Percentiles rank a stretch among this genome's conserved stretches.
Evolutionary conservation across 2,113 vertebrate genomes (phyloP).

Genomic region (Amblyornis subalaris): DNA sequence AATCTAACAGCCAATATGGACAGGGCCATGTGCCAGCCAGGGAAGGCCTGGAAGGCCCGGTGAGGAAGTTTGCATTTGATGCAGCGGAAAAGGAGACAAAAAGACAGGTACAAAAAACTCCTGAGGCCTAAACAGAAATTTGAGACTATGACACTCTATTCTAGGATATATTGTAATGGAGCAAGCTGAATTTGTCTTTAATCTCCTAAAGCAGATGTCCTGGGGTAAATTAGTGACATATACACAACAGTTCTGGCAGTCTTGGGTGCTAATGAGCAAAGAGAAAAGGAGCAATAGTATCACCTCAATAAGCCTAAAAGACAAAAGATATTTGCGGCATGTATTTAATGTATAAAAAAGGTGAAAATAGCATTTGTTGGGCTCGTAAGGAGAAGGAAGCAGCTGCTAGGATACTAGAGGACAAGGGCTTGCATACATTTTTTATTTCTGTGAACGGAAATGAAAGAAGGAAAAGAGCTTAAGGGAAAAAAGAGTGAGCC

Average conservation of each 20-base stretch:
- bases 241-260: not conserved
- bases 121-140: not conserved
- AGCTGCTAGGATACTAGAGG: not conserved
- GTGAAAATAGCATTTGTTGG: not conserved
- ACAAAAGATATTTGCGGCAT: not conserved
- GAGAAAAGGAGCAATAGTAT: not conserved
- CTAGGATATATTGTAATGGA: not conserved
- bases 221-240: not conserved
- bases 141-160: not conserved
- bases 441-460: not conserved
- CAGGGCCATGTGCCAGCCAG: accelerated
- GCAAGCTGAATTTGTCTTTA: not conserved
- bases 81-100: slow-evolving; percentile 4
- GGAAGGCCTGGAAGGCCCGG: not conserved
- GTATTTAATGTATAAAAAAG: not conserved
- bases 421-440: not conserved
- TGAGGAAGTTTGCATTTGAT: not conserved
- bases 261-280: not conserved
- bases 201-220: not conserved
- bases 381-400: not conserved
- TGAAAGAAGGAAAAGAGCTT: slow-evolving; percentile 9
- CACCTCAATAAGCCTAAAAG: not conserved
- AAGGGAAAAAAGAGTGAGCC: not conserved
- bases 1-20: not conserved
- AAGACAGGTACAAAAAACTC: not conserved